Conservation (phyloP, 2,797 vertebrate species). For the Neopelma chrysocephalum region DNA sequence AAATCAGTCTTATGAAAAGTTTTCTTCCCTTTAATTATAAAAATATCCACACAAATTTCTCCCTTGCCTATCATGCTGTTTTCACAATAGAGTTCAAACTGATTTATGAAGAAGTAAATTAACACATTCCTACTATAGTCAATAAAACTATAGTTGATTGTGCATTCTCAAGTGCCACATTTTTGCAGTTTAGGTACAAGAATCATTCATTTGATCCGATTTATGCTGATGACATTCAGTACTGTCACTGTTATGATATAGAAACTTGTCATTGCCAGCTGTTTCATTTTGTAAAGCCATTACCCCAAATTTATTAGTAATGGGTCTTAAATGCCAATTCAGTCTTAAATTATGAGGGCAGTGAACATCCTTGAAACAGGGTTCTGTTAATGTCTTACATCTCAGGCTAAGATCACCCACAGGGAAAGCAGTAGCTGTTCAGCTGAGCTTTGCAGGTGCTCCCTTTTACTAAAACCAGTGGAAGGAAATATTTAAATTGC, state of each 20-base stretch:
- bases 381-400: not conserved
- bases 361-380: not conserved
- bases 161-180: not conserved
- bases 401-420: not conserved
- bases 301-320: not conserved
- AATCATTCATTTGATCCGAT: not conserved
- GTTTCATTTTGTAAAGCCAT: not conserved
- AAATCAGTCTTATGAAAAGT: not conserved
- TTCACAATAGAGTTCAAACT: not conserved
- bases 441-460: conserved; percentile 12
- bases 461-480: not conserved
- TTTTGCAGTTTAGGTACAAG: not conserved
- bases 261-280: conserved; percentile 1
- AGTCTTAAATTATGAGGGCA: not conserved
- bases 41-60: conserved; percentile 22
- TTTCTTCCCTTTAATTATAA: conserved; percentile 31
- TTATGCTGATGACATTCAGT: not conserved
- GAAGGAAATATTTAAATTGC: not conserved
- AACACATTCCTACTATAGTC: not conserved
- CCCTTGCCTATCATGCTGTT: not conserved
- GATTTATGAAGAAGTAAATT: not conserved
- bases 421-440: not conserved
- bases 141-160: not conserved
- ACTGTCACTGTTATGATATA: not conserved
- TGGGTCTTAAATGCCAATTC: not conserved